A percentile compares a stretch with the other conserved stretches of the same genome.
These are phyloP conservation scores for Phortica variegata DNA, from an alignment of 1,140 invertebrate species.

Conservation along the genomic window DNA sequence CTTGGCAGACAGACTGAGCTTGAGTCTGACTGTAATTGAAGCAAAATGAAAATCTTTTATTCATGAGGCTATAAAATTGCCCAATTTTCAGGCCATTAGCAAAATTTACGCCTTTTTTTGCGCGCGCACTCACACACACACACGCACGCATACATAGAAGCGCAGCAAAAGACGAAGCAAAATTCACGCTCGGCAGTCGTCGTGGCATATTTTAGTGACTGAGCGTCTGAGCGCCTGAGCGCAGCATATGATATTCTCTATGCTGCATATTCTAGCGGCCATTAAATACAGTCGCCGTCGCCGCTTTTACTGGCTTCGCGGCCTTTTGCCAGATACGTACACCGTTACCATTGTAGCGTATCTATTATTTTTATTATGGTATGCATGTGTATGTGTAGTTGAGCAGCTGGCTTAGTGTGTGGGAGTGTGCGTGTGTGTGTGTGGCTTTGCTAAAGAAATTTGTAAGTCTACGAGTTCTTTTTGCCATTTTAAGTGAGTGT, in stretches of 20 bases:
- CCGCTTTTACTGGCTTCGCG: too few relatives aligned
- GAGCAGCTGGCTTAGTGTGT: neutral
- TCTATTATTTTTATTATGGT: constrained; percentile 21
- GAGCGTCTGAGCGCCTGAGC: too few relatives aligned
- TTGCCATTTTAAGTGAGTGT: too few relatives aligned
- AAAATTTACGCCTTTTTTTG: constrained; percentile 57
- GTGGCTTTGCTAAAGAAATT: too few relatives aligned
- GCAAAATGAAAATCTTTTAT: constrained; percentile 57
- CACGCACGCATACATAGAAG: neutral
- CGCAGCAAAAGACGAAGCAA: neutral
- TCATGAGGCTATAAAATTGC: constrained; percentile 58
- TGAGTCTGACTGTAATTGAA: constrained; percentile 54
- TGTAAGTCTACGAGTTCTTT: too few relatives aligned
- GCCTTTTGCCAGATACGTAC: too few relatives aligned
- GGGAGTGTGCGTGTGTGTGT: neutral
- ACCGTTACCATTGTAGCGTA: too few relatives aligned
- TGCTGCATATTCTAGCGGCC: too few relatives aligned
- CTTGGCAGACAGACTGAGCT: constrained; percentile 3
- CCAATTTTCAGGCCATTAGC: constrained; percentile 58
- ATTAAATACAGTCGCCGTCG: constrained; percentile 44
- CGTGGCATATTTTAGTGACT: too few relatives aligned
- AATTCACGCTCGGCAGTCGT: constrained; percentile 1
- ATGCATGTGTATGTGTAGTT: constrained; percentile 22
- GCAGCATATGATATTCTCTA: too few relatives aligned
- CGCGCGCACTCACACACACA: constrained; percentile 36